phyloP scores from a whole-genome alignment of 2,888 invertebrate genomes.

The Leptothorax acervorum region DNA sequence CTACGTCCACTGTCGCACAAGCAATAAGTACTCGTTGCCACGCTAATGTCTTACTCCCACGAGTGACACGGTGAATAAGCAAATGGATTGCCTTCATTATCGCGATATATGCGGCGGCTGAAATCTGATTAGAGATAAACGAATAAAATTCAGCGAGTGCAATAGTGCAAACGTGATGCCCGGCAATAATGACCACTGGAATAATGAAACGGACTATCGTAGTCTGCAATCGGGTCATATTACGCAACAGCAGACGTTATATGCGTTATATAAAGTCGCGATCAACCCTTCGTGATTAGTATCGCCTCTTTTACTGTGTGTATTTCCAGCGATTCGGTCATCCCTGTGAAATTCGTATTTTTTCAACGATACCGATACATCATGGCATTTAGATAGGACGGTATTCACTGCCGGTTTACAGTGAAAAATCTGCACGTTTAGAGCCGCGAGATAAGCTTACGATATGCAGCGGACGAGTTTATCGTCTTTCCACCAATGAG shows the following conservation, averaged over 20 bases:
- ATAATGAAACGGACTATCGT: constrained; percentile 52
- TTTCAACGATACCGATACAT: neutral
- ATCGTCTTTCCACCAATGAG: constrained; percentile 38
- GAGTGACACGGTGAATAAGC: constrained; percentile 72
- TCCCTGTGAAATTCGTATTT: constrained; percentile 37
- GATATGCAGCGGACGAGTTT: constrained; percentile 32
- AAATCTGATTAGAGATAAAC: constrained; percentile 59
- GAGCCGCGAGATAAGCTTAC: constrained; percentile 42
- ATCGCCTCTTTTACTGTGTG: constrained; percentile 18
- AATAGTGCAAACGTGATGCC: neutral
- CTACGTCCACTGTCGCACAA: constrained; percentile 18
- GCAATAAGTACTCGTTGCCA: constrained; percentile 3
- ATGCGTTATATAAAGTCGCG: no score
- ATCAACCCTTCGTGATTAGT: neutral
- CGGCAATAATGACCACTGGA: constrained; percentile 32
- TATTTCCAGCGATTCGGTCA: constrained; percentile 31
- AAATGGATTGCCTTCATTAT: constrained; percentile 73
- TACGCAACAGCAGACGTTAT: neutral
- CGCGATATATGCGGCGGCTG: constrained; percentile 65
- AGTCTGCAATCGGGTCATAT: neutral
- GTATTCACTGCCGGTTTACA: constrained; percentile 11
- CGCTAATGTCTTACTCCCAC: constrained; percentile 75
- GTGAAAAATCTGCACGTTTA: constrained; percentile 35
- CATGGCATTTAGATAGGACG: constrained; percentile 32
- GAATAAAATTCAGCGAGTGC: neutral